Conservation (phyloP, 2,113 vertebrate species). For the Mastomys coucha region DNA sequence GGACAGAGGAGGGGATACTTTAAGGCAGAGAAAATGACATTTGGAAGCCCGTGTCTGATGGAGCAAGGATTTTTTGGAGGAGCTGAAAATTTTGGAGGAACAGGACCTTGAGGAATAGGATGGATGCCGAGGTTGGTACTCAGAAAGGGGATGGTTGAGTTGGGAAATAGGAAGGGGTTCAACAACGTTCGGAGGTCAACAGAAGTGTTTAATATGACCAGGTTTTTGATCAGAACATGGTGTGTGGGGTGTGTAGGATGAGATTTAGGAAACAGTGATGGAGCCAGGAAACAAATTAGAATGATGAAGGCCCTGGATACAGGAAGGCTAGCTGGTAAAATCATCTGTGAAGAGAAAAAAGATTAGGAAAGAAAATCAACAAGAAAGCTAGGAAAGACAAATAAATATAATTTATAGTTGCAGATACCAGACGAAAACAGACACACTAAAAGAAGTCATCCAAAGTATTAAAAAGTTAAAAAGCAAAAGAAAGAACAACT, state of each 20-base stretch:
- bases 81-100: neutral
- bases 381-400: slow-evolving; percentile 9
- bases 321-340: neutral
- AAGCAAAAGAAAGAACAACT: slow-evolving; percentile 19
- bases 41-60: neutral
- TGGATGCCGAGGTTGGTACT: neutral
- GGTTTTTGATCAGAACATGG: neutral
- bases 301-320: neutral
- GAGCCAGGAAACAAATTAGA: neutral
- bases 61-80: neutral
- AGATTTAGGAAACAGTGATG: neutral
- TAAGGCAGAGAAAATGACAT: neutral
- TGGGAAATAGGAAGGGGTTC: neutral
- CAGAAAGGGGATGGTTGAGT: neutral
- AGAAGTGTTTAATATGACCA: neutral
- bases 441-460: neutral
- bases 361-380: neutral
- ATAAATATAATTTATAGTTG: neutral
- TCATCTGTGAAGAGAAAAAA: neutral
- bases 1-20: neutral
- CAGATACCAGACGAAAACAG: rapidly evolving
- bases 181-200: neutral
- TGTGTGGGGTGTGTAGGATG: neutral
- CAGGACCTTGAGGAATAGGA: neutral
- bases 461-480: neutral